Percentiles rank a stretch among this genome's conserved stretches.
phyloP scores from a whole-genome alignment of 1,140 invertebrate genomes.

The Conus ventricosus region DNA sequence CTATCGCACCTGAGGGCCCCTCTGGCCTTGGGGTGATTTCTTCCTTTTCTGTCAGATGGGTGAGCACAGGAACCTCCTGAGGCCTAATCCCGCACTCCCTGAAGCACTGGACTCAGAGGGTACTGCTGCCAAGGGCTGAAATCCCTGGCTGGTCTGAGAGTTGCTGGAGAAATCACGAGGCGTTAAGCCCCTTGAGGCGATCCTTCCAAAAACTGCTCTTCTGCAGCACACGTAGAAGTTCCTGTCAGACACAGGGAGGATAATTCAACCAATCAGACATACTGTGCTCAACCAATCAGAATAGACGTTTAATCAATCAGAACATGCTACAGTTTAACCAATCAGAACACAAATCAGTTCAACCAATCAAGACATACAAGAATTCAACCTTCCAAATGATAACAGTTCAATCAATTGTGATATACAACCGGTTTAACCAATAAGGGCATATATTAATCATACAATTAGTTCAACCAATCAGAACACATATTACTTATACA shows the following conservation, averaged over 20 bases:
- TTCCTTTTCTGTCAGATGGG: neutral
- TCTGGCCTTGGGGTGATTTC: neutral
- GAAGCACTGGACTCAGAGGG: neutral
- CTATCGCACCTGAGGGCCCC: neutral
- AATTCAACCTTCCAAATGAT: too few relatives aligned
- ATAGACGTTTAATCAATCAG: too few relatives aligned
- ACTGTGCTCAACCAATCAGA: too few relatives aligned
- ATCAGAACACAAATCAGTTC: too few relatives aligned
- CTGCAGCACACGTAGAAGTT: neutral
- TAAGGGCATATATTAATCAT: too few relatives aligned
- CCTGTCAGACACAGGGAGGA: neutral
- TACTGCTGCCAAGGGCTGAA: neutral
- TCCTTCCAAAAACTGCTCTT: neutral
- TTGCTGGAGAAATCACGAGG: slow-evolving; percentile 41
- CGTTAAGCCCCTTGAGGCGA: neutral
- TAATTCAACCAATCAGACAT: too few relatives aligned
- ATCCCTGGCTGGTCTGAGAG: slow-evolving; percentile 50
- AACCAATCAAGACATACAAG: too few relatives aligned
- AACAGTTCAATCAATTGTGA: too few relatives aligned
- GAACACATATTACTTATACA: too few relatives aligned
- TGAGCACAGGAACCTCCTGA: neutral
- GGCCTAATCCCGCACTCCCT: neutral
- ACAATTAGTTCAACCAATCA: too few relatives aligned
- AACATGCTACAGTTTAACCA: too few relatives aligned
- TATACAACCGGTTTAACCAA: too few relatives aligned